Percentiles rank a stretch among this genome's conserved stretches.
These are phyloP conservation scores for Eulemur rubriventer DNA, from an alignment of 2,797 vertebrate genomes.

Conservation along the genomic window DNA sequence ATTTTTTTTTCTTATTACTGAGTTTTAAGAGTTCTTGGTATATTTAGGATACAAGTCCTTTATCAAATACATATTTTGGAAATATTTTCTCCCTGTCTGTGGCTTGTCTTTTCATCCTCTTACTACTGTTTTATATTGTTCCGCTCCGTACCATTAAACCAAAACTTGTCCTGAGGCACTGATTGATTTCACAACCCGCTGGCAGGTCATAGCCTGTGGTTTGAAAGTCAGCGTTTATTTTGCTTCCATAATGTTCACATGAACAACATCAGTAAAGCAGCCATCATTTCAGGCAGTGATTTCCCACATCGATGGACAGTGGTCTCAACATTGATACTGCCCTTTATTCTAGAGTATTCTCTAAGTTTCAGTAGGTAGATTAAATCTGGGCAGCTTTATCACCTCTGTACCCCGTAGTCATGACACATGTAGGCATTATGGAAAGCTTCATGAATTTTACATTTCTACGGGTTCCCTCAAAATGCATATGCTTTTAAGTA, in stretches of 20 bases:
- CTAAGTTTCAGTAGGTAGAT: not conserved
- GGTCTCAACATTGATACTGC: not conserved
- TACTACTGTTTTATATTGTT: not conserved
- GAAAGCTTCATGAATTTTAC: not conserved
- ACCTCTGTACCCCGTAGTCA: not conserved
- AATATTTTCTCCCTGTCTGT: not conserved
- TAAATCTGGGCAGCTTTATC: not conserved
- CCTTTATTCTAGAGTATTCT: not conserved
- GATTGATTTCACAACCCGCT: not conserved
- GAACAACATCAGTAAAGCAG: not conserved
- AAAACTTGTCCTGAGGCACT: not conserved
- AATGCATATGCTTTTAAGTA: not conserved
- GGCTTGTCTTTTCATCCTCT: not conserved
- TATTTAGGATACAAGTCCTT: not conserved
- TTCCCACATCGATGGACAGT: not conserved
- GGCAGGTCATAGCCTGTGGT: not conserved
- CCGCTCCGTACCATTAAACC: not conserved
- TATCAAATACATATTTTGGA: not conserved
- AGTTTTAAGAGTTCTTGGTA: not conserved
- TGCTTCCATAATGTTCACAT: not conserved
- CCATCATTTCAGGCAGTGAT: not conserved
- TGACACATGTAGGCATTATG: not conserved
- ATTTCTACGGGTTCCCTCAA: not conserved
- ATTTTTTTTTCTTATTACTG: not conserved
- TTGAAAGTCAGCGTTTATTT: not conserved